Evolutionary conservation across 2,113 vertebrate genomes (phyloP).

Genomic region (Microcebus murinus): DNA sequence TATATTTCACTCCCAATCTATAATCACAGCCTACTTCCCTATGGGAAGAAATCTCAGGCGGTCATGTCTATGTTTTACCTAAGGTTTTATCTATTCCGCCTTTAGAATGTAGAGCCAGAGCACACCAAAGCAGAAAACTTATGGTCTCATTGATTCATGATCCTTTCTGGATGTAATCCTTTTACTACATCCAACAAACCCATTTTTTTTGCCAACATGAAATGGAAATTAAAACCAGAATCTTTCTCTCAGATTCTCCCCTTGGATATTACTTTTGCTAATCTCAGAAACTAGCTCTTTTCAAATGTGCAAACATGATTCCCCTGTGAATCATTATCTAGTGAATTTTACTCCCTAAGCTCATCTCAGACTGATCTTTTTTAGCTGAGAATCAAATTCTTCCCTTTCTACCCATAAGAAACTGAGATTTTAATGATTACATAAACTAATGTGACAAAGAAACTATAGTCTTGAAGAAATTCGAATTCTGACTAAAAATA

Average conservation of each 20-base stretch:
- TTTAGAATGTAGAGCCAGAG: neutral
- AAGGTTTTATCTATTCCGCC: neutral
- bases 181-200: neutral
- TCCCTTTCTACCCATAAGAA: neutral
- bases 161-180: neutral
- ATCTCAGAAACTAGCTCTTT: neutral
- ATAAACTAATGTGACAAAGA: neutral
- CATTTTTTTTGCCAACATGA: neutral
- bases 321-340: neutral
- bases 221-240: slow-evolving; percentile 26
- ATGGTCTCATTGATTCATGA: neutral
- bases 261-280: neutral
- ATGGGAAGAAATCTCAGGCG: neutral
- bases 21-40: neutral
- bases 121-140: neutral
- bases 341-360: neutral
- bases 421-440: neutral
- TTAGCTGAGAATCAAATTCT: neutral
- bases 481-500: slow-evolving; percentile 55
- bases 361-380: neutral
- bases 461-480: slow-evolving; percentile 18
- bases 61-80: neutral
- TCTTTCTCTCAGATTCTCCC: neutral
- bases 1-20: neutral
- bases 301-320: neutral